These are phyloP conservation scores for Orgyia antiqua DNA, from an alignment of 2,888 invertebrate genomes.

Conservation along the genomic window DNA sequence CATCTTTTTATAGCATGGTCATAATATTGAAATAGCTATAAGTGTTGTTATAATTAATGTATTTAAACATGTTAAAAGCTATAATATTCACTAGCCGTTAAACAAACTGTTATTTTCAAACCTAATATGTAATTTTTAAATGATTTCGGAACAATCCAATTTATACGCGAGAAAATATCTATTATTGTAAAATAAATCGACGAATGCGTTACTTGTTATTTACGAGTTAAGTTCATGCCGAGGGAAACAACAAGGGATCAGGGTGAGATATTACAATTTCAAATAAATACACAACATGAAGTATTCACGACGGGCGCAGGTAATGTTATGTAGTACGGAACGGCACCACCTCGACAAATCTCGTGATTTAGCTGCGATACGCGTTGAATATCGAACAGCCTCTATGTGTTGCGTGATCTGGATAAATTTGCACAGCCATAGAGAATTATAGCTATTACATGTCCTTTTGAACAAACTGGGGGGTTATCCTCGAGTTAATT, in stretches of 20 bases:
- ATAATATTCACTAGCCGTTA: no score
- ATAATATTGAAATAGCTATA: no score
- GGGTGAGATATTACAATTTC: constrained; percentile 73
- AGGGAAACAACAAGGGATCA: constrained; percentile 69
- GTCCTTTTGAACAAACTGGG: constrained; percentile 16
- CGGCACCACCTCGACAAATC: constrained; percentile 72
- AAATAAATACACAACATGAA: constrained; percentile 75
- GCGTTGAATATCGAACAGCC: constrained; percentile 70
- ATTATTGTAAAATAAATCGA: constrained; percentile 62
- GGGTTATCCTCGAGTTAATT: constrained; percentile 16
- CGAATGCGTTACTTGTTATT: constrained; percentile 65
- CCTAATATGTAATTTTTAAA: no score
- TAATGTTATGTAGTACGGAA: constrained; percentile 70
- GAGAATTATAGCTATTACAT: constrained; percentile 61
- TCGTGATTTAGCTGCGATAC: constrained; percentile 75
- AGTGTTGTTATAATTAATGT: no score
- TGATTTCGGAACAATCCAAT: constrained; percentile 35
- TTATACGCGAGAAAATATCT: constrained; percentile 46
- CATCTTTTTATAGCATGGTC: no score
- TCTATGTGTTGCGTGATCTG: constrained; percentile 70
- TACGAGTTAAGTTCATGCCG: constrained; percentile 61
- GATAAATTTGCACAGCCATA: constrained; percentile 69
- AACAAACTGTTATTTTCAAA: no score
- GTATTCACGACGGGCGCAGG: constrained; percentile 72
- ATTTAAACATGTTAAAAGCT: no score